Evolutionary conservation across 2,888 invertebrate genomes (phyloP).

Genomic region (Melikaiella ostensackeni): DNA sequence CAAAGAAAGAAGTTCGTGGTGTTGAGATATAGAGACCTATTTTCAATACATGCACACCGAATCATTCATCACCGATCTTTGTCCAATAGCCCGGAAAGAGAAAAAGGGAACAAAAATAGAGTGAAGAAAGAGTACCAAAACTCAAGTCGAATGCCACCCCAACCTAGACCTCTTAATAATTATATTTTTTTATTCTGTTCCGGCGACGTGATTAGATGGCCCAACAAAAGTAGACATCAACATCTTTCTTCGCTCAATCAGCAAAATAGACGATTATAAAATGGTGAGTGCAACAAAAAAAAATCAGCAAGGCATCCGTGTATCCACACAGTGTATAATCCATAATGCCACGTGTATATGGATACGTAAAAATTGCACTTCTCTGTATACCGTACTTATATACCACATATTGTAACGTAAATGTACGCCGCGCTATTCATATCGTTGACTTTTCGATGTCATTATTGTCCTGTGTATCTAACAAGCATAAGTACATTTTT

Average conservation of each 20-base stretch:
- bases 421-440: constrained; percentile 64
- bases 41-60: constrained; percentile 1
- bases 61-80: constrained; percentile 2
- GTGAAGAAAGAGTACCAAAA: neutral
- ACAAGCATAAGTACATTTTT: constrained; percentile 62
- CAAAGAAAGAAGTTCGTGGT: neutral
- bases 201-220: constrained; percentile 83
- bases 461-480: constrained; percentile 68
- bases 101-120: neutral
- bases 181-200: constrained; percentile 78
- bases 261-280: constrained; percentile 99
- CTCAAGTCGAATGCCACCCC: constrained; percentile 10
- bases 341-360: constrained; percentile 68
- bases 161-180: constrained; percentile 59
- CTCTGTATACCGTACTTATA: constrained; percentile 68
- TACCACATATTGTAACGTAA: constrained; percentile 56
- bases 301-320: constrained; percentile 52
- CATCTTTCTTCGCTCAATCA: constrained; percentile 97
- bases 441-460: constrained; percentile 72
- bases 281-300: constrained; percentile 89
- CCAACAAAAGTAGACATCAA: constrained; percentile 95
- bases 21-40: neutral
- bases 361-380: constrained; percentile 70
- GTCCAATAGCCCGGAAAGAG: neutral
- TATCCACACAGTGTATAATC: constrained; percentile 54